phyloP scores from a whole-genome alignment of 2,113 vertebrate species.

The Eulemur macaco region DNA sequence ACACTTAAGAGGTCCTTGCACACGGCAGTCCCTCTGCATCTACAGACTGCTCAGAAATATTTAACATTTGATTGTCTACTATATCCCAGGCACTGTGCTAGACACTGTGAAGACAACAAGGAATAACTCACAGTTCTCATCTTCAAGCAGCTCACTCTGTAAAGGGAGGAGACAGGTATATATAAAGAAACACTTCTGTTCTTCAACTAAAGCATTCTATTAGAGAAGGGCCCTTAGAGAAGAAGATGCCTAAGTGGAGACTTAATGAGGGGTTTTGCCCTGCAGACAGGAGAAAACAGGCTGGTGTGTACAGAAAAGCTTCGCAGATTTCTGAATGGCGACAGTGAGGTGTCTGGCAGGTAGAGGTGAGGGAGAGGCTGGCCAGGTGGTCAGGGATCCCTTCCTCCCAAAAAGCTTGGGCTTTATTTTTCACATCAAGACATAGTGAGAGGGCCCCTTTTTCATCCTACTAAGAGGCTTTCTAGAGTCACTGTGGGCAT shows the following conservation, averaged over 20 bases:
- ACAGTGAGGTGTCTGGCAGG: background rate
- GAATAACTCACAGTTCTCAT: background rate
- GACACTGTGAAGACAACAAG: background rate
- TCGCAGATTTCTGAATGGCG: background rate
- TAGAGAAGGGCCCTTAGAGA: background rate
- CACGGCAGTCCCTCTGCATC: background rate
- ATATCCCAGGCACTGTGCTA: background rate
- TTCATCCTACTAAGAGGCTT: background rate
- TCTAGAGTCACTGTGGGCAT: background rate
- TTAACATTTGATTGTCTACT: background rate
- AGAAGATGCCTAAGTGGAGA: background rate
- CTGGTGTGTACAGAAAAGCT: background rate
- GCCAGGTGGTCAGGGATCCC: too few relatives aligned
- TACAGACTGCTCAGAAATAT: background rate
- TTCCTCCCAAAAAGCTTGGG: background rate
- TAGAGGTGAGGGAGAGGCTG: background rate
- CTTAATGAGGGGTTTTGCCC: background rate
- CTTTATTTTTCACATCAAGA: background rate
- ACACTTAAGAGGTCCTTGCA: background rate
- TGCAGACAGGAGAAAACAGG: background rate
- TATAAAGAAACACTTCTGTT: background rate
- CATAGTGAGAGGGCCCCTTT: background rate
- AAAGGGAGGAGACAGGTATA: background rate
- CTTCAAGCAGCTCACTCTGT: background rate
- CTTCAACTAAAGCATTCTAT: background rate